phyloP scores from a whole-genome alignment of 2,113 vertebrate genomes.

The Corythoichthys intestinalis region DNA sequence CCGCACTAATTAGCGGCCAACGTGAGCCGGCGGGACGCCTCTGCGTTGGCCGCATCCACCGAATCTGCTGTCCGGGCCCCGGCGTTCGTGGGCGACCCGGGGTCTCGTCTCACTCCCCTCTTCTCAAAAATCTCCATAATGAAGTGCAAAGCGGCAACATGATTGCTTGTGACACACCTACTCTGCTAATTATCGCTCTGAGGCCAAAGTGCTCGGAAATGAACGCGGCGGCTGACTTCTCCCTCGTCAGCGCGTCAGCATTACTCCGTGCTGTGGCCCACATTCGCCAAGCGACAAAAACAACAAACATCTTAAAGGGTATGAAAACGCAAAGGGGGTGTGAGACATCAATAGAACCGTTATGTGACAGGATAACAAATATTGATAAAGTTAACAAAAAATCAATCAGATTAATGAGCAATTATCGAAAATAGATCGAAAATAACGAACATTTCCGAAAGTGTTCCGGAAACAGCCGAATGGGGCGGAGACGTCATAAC shows the following conservation, averaged over 20 bases:
- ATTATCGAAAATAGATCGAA: too few species aligned
- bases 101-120: constrained; percentile 56
- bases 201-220: constrained; percentile 99
- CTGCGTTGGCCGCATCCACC: constrained; percentile 35
- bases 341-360: too few species aligned
- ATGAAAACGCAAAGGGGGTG: too few species aligned
- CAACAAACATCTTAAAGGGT: constrained; percentile 40
- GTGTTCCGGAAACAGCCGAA: too few species aligned
- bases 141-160: constrained; percentile 99
- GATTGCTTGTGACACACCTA: constrained; percentile 99
- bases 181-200: constrained; percentile 99
- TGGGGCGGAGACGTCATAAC: too few species aligned
- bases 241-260: constrained; percentile 66
- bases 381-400: too few species aligned
- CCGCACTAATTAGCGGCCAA: constrained; percentile 75
- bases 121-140: constrained; percentile 99
- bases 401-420: too few species aligned
- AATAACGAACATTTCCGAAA: too few species aligned
- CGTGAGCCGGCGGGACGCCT: constrained; percentile 74
- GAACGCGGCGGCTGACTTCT: constrained; percentile 98
- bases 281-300: constrained; percentile 81
- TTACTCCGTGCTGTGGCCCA: constrained; percentile 98
- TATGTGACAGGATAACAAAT: too few species aligned
- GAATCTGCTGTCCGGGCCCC: constrained; percentile 46
- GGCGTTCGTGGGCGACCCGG: constrained; percentile 79